Base-by-base conservation (phyloP, 2,797 vertebrate species). In the Pseudochromis fuscus region DNA sequence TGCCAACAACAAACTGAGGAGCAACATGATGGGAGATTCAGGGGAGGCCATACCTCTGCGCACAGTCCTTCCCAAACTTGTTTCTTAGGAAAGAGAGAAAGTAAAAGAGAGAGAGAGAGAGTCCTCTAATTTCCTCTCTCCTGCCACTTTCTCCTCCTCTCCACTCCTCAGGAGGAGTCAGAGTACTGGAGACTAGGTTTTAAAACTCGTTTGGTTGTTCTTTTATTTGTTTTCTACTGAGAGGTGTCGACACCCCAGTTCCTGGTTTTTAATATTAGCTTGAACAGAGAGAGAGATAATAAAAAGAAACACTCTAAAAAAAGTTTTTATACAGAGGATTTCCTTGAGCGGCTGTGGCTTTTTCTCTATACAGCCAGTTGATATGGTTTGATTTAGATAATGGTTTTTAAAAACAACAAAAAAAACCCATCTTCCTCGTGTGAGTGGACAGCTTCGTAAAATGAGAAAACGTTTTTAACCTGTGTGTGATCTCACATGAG, bases 21-120 rank as follows among this genome's bases (percentile, higher is more conserved):
- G 96, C 90, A 97, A 94, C 75, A 91, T 98, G 90, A 93, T 96
- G 53, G 91, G 95, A 2, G 97, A 98, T 63, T 79, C 95, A 70
- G 94, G 82, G 40, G 94, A 96, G 70, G 83, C 84, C 83, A 95
- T 97, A 90, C 95, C 97, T 68, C 94, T 98, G 80, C 96, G 97
- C 73, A 96, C 96, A 55, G 96, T 98, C 83, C 93, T 99, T 51
- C 97, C 98, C 51, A 99, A 98, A 89, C 95, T 99, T 58, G 97
- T 98, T 90, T 97, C 96, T 75, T 99, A 96, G 92, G n/a, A n/a
- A n/a, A 86, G 70, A 53, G 48, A 30, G 58, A 69, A 67, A n/a
- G n/a, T n/a, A n/a, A 33, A 12, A 33, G 5, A 33, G 31, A 33
- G 40, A 75, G 75, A 76, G 81, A 75, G 83, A 75, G 79, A 71